Evolutionary conservation across 64 coral and sea anemone genomes (phyloP).

Genomic region (Pachyseris speciosa): DNA sequence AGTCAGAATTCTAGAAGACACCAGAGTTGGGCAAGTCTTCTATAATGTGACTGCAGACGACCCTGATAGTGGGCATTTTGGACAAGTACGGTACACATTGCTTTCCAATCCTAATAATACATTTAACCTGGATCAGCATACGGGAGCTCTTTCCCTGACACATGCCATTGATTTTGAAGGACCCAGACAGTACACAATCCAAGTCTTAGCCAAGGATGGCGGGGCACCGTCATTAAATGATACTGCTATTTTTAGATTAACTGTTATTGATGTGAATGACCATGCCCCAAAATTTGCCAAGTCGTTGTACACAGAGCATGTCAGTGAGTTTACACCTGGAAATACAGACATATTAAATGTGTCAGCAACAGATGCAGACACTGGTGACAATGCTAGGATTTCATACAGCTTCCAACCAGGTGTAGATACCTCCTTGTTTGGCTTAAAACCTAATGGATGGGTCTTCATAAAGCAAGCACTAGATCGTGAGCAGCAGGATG

Average conservation of each 20-base stretch:
- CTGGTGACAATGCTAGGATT: conserved; percentile 77
- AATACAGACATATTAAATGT: conserved; percentile 74
- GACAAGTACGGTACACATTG: conserved; percentile 68
- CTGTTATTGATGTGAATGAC: conserved; percentile 95
- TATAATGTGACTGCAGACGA: conserved; percentile 73
- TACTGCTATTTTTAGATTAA: conserved; percentile 62
- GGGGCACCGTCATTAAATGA: conserved; percentile 62
- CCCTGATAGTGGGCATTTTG: conserved; percentile 68
- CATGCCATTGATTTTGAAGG: conserved; percentile 68
- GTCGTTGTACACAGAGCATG: conserved; percentile 55
- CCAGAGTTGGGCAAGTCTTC: conserved; percentile 59
- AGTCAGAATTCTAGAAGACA: conserved; percentile 64
- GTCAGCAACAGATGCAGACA: conserved; percentile 79
- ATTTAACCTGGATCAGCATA: conserved; percentile 58
- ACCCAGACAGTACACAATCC: conserved; percentile 46
- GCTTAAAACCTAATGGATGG: conserved; percentile 60
- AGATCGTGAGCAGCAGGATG: conserved; percentile 72
- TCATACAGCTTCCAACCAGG: conserved; percentile 75
- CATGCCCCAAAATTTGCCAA: conserved; percentile 85
- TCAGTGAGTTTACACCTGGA: conserved; percentile 46
- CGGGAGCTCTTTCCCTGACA: conserved; percentile 72
- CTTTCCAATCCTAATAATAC: conserved; percentile 75
- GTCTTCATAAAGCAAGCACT: conserved; percentile 69
- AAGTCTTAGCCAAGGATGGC: conserved; percentile 79
- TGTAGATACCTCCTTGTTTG: conserved; percentile 71